Evolutionary conservation across 2,797 vertebrate species (phyloP), one percentile per base, ranked within the genome.

Genomic region (Gila robusta): DNA sequence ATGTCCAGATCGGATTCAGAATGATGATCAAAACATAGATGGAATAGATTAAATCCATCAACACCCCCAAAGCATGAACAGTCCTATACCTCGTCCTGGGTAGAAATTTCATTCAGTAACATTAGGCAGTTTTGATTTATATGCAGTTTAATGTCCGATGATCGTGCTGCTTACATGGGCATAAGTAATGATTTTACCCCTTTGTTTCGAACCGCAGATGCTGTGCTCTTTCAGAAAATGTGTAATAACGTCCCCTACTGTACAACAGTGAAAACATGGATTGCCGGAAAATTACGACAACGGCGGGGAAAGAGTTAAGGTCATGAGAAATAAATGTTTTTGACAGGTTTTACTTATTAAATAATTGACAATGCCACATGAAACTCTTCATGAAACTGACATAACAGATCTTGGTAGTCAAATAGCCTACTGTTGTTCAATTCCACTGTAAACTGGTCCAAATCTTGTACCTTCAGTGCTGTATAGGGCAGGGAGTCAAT

Each of bases 301-400:
- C 1, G 11, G 10, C 7, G 3, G 8, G 54, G 9, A n/a, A n/a
- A n/a, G 54, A 23, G 7, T 72, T 72, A 41, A 47, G 54, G n/a
- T 77, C 76, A 80, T 81, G 44, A 39, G 23, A 83, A 69, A 52
- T 86, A 84, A 41, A 41, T 83, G 59, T 39, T 71, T 21, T 71
- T 28, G 69, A 71, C 17, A 10, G 21, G 4, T 71, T 35, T 39
- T 21, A 12, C 39, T 11, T 6, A 17, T 28, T 4, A 23, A 56
- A 35, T 77, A 56, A 56, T 39, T 78, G 11, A 77, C 56, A 49
- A 19, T 5, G 6, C 26, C 47, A 39, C 66, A 37, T 32, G 32
- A 41, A 44, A 28, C 21, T 47, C 12, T 49, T 49, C 14, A 17
- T 16, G 47, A 49, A 49, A 49, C 47, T 49, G 7, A 41, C 32